Percentiles rank a stretch among this genome's conserved stretches.
Evolutionary conservation across 2,888 invertebrate genomes (phyloP).

Genomic region (Heteropelma amictum): DNA sequence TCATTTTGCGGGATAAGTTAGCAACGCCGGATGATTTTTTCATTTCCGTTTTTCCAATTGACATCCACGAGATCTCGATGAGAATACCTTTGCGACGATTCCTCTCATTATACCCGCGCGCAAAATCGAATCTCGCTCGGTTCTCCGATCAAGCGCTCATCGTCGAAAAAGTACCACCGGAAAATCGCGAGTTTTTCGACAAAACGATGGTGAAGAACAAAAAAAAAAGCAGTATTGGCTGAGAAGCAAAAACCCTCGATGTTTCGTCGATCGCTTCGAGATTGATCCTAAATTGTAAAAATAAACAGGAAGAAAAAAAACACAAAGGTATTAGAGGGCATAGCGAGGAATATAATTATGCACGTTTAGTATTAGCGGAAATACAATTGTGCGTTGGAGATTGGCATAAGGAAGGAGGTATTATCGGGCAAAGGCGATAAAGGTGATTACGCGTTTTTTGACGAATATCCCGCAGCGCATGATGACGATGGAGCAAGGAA

Average conservation of each 20-base stretch:
- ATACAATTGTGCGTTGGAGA: conserved; percentile 62
- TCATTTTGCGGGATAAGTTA: conserved; percentile 45
- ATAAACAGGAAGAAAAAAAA: no score
- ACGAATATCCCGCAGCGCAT: conserved; percentile 65
- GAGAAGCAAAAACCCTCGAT: background rate
- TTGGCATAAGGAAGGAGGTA: conserved; percentile 60
- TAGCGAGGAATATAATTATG: conserved; percentile 64
- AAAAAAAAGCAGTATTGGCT: background rate
- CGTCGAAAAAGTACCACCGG: conserved; percentile 44
- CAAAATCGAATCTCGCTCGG: conserved; percentile 35
- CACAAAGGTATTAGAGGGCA: conserved; percentile 61
- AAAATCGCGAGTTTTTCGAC: conserved; percentile 20
- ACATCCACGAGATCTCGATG: conserved; percentile 51
- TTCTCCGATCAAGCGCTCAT: conserved; percentile 52
- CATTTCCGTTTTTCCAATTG: no score
- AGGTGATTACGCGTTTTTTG: conserved; percentile 72
- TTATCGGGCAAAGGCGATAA: conserved; percentile 37
- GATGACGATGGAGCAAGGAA: conserved; percentile 31
- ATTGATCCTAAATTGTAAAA: conserved; percentile 64
- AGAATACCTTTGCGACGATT: conserved; percentile 18
- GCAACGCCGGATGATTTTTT: conserved; percentile 69
- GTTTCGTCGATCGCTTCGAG: conserved; percentile 65
- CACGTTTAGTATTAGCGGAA: conserved; percentile 72
- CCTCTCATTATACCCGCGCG: background rate
- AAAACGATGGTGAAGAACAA: background rate